Base-by-base conservation (phyloP, 2,888 invertebrate species). In the Hypsopygia costalis region DNA sequence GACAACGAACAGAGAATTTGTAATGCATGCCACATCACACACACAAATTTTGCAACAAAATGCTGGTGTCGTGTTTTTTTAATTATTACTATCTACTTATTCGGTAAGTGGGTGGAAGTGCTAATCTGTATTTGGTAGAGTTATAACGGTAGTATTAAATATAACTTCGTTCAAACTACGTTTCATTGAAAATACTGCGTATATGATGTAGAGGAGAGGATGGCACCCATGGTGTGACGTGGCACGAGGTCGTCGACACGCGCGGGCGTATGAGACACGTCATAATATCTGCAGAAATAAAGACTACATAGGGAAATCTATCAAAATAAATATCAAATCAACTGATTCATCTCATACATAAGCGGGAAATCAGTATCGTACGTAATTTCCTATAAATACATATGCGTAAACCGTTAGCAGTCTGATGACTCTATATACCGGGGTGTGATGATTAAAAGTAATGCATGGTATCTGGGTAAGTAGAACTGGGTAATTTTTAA, bases 231-330 rank as follows among this genome's bases (percentile, higher is more conserved):
- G 58, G 62, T 59, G 60, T 43, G 32, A 32, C n/a, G 7, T 32
- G 32, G n/a, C 16, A 16, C 20, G 32, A 30, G 36, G 36, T 37
- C 36, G 36, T 30, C 30, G 36, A 37, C 36, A 37, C 30, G 50
- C 46, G 56, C 67, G 76, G 74, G 73, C 74, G 67, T 58, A n/a
- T n/a, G 52, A 57, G 52, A 54, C 58, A 51, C 52, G 51, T 55
- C 48, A 42, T 46, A n/a, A 25, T 25, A 16, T 16, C 4, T 16
- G 16, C 16, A 3, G 3, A 25, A n/a, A 25, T n/a, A 7, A 4
- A 25, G 25, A 25, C 1, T 25, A 25, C 6, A 25, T 6, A 25
- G 25, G 25, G 25, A 25, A 25, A 25, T 25, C 25, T 25, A 25
- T n/a, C 25, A 8, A 25, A 25, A 4, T 25, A 25, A 25, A 25